These are phyloP conservation scores for Crenuchus spilurus DNA, from an alignment of 2,797 vertebrate species.

Conservation along the genomic window DNA sequence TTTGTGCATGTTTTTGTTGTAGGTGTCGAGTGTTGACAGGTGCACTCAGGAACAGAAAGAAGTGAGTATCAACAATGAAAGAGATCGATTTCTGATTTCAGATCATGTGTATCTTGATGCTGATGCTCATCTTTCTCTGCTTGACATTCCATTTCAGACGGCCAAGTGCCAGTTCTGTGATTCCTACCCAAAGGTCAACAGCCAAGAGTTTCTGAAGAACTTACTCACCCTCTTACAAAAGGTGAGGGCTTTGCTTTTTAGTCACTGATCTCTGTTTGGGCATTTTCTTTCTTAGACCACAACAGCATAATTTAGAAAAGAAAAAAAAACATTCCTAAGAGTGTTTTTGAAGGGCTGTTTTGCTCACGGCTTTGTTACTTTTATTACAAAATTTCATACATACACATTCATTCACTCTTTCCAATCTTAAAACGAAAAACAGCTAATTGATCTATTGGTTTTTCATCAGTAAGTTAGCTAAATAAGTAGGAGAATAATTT, in stretches of 20 bases:
- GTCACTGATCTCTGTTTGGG: neutral
- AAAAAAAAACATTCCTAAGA: too few species aligned
- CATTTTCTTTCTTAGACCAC: neutral
- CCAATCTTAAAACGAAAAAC: too few species aligned
- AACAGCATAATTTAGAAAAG: too few species aligned
- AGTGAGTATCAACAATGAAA: constrained; percentile 45
- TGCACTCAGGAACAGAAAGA: constrained; percentile 28
- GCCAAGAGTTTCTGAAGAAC: constrained; percentile 58
- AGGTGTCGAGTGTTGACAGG: constrained; percentile 33
- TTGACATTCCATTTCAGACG: constrained; percentile 53
- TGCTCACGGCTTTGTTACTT: too few species aligned
- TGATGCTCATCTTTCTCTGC: constrained; percentile 12
- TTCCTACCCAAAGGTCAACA: constrained; percentile 44
- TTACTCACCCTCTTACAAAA: constrained; percentile 67
- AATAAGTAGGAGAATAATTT: too few species aligned
- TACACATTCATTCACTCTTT: too few species aligned
- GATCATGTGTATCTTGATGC: too few species aligned
- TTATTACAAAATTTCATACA: too few species aligned
- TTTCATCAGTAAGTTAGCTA: too few species aligned
- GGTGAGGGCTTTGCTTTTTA: constrained; percentile 51
- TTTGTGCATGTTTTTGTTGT: constrained; percentile 18
- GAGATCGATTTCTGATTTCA: neutral
- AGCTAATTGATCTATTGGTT: too few species aligned
- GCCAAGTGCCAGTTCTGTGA: constrained; percentile 59
- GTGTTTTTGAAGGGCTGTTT: too few species aligned